A percentile compares a stretch with the other conserved stretches of the same genome.
Conservation (phyloP, 2,113 vertebrate species). For the Megaleporinus macrocephalus region DNA sequence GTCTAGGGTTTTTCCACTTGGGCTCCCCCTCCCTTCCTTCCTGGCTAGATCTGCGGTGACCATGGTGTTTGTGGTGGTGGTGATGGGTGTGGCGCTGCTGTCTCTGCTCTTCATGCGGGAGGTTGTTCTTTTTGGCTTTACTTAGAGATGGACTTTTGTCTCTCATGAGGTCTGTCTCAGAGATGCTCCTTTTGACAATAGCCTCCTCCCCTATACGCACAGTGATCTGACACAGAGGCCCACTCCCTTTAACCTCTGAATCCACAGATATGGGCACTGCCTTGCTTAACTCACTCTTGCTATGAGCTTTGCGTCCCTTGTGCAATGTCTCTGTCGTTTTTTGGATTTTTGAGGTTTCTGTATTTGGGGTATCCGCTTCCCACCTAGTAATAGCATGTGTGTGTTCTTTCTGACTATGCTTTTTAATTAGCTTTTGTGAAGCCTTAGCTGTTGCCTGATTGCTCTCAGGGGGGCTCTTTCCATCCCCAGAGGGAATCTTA, state of each 20-base stretch:
- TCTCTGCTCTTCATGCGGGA: conserved; percentile 60
- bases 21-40: conserved; percentile 60
- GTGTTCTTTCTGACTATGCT: conserved; percentile 67
- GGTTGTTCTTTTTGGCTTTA: conserved; percentile 71
- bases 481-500: conserved; percentile 74
- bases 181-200: conserved; percentile 90
- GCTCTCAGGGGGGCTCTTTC: conserved; percentile 72
- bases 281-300: conserved; percentile 80
- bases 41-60: conserved; percentile 66
- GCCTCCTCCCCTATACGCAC: conserved; percentile 91
- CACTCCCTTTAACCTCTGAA: conserved; percentile 75
- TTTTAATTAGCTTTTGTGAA: conserved; percentile 73
- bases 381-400: conserved; percentile 67
- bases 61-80: conserved; percentile 74
- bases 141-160: conserved; percentile 76
- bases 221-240: conserved; percentile 92
- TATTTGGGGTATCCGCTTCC: conserved; percentile 54
- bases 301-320: conserved; percentile 72
- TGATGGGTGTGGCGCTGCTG: conserved; percentile 71
- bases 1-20: conserved; percentile 66
- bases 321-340: conserved; percentile 66
- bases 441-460: conserved; percentile 68
- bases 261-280: conserved; percentile 71
- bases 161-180: conserved; percentile 86
- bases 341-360: conserved; percentile 61